Evolutionary conservation across 2,797 vertebrate genomes (phyloP).

Genomic region (Labroides dimidiatus): DNA sequence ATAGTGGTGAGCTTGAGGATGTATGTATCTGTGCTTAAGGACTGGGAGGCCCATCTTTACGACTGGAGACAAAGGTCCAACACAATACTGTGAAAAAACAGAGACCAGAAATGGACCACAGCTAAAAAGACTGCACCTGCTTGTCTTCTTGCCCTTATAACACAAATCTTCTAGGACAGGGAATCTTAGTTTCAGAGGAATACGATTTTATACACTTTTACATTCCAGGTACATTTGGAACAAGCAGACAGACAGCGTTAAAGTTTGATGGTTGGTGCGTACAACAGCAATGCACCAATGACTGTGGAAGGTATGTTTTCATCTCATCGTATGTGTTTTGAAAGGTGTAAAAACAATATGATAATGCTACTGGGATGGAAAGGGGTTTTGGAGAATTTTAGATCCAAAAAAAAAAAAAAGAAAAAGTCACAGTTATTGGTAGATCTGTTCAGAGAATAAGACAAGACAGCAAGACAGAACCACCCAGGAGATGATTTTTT

Average conservation of each 20-base stretch:
- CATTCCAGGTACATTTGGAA: background rate
- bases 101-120: conserved; percentile 18
- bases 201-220: background rate
- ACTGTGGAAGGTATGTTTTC: too few species aligned
- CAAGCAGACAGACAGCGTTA: background rate
- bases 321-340: too few species aligned
- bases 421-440: too few species aligned
- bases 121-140: conserved; percentile 65
- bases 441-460: too few species aligned
- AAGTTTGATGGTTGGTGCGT: too few species aligned
- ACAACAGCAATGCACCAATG: too few species aligned
- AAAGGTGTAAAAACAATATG: too few species aligned
- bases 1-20: conserved; percentile 34
- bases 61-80: conserved; percentile 72
- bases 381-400: too few species aligned
- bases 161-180: conserved; percentile 5
- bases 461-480: too few species aligned
- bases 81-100: conserved; percentile 45
- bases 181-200: background rate
- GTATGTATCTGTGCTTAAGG: conserved; percentile 41
- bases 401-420: too few species aligned
- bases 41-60: conserved; percentile 61
- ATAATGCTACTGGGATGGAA: too few species aligned
- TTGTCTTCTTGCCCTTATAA: conserved; percentile 26
- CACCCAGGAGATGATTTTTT: too few species aligned